phyloP scores from a whole-genome alignment of 2,113 vertebrate species.

The Sminthopsis crassicaudata region DNA sequence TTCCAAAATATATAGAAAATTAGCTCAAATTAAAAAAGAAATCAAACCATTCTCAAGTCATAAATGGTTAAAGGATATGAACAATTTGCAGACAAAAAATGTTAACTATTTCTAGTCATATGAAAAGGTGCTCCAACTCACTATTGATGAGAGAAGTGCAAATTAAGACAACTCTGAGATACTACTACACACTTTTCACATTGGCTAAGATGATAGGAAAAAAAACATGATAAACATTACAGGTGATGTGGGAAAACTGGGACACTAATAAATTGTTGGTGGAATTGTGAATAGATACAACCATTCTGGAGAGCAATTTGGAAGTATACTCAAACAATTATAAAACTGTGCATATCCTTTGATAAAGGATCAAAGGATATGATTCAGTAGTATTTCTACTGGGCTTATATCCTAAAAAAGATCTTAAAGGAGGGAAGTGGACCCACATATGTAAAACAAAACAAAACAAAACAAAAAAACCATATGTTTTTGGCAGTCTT shows the following conservation, averaged over 20 bases:
- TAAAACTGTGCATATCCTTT: not conserved
- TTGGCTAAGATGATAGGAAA: not conserved
- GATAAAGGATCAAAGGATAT: too few species aligned
- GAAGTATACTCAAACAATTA: not conserved
- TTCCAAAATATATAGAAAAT: not conserved
- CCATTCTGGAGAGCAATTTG: not conserved
- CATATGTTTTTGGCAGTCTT: too few species aligned
- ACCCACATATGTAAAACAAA: too few species aligned
- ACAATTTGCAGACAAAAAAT: not conserved
- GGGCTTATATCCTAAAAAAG: not conserved
- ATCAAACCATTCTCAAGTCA: not conserved
- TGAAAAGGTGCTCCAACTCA: not conserved
- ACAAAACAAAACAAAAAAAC: too few species aligned
- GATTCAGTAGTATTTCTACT: not conserved
- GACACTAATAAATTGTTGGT: too few species aligned
- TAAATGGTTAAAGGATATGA: not conserved
- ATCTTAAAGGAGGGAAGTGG: not conserved
- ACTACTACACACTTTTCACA: not conserved
- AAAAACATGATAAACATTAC: not conserved
- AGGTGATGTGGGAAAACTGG: not conserved
- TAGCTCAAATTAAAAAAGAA: not conserved
- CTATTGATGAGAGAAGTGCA: not conserved
- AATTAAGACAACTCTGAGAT: not conserved
- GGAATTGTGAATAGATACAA: not conserved
- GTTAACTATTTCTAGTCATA: not conserved